Base-by-base conservation (phyloP, 2,888 invertebrate genomes). In the Periphyllus acericola region DNA sequence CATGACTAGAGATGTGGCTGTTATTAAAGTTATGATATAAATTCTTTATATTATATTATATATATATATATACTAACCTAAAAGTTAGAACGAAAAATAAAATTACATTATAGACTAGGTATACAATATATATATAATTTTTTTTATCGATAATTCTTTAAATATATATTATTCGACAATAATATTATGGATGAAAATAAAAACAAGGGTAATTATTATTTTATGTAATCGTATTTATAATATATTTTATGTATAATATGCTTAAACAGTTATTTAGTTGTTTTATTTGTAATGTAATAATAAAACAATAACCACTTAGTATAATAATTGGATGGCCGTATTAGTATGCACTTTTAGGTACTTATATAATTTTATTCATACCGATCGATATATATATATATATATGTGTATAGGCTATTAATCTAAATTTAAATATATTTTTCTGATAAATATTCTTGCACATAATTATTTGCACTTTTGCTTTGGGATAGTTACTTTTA, bases 1-100 rank as follows among this genome's bases (percentile, higher is more conserved):
- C 80, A 87, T 87, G 87, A 87, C 87, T 87, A 87, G 87, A 87
- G 80, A 81, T 87, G 87, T 87, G 74, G 74, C 86, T 86, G 79
- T 86, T 80, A 74, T 81, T 87, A 87, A 87, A 81, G 81, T 87
- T 87, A 87, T 81, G 80, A 87, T 87, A 87, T 87, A 87, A 87
- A 87, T 87, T 87, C 87, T 87, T 87, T 87, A 81, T 81, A 86
- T 52, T 79, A 80, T 83, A 84, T 46, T 29, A n/a, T 76, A n/a
- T n/a, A n/a, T n/a, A n/a, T n/a, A n/a, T n/a, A n/a, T n/a, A 68
- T 34, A 81, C 80, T 80, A 81, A 87, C 74, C 74, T 87, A 87
- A 80, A 74, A 81, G n/a, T 46, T 81, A 55, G 79, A 87, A 87
- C 86, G 75, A 87, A 79, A 86, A 87, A 80, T 80, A 87, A 74